A percentile compares a stretch with the other conserved stretches of the same genome.
Evolutionary conservation across 2,797 vertebrate species (phyloP).

Genomic region (Anniella stebbinsi): DNA sequence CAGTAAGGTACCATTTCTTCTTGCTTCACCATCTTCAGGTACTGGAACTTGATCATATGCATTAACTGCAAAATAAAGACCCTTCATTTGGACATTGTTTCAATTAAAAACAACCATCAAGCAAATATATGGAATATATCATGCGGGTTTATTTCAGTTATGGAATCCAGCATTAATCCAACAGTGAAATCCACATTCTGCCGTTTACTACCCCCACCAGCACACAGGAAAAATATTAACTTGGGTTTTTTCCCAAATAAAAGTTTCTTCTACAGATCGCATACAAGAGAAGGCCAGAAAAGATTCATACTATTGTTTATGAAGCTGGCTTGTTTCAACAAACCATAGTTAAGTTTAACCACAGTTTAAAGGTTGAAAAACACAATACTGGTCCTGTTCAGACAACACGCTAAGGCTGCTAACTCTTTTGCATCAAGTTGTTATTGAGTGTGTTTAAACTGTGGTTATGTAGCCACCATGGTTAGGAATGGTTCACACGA

Average conservation of each 20-base stretch:
- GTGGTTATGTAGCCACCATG: too few relatives aligned
- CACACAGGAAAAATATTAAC: not conserved
- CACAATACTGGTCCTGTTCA: too few relatives aligned
- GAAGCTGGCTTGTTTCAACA: too few relatives aligned
- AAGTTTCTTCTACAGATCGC: not conserved
- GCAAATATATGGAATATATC: not conserved
- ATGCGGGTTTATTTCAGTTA: slow-evolving; percentile 6
- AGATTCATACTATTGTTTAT: not conserved
- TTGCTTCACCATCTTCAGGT: slow-evolving; percentile 75
- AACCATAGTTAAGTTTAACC: too few relatives aligned
- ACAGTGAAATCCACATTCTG: slow-evolving; percentile 9
- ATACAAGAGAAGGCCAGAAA: not conserved
- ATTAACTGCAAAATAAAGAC: slow-evolving; percentile 82
- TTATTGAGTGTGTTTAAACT: too few relatives aligned
- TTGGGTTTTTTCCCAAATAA: not conserved
- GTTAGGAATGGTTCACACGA: too few relatives aligned
- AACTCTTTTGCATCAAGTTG: too few relatives aligned
- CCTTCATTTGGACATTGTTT: slow-evolving; percentile 39
- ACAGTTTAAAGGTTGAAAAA: too few relatives aligned
- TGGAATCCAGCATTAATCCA: slow-evolving; percentile 14
- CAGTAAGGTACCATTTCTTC: slow-evolving; percentile 77
- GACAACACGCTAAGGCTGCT: too few relatives aligned
- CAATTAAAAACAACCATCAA: slow-evolving; percentile 47
- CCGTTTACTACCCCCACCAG: slow-evolving; percentile 11
- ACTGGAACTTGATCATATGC: slow-evolving; percentile 74